A percentile compares a stretch with the other conserved stretches of the same genome.
Conservation (phyloP, 2,888 invertebrate species). For the Dusona sp. region DNA sequence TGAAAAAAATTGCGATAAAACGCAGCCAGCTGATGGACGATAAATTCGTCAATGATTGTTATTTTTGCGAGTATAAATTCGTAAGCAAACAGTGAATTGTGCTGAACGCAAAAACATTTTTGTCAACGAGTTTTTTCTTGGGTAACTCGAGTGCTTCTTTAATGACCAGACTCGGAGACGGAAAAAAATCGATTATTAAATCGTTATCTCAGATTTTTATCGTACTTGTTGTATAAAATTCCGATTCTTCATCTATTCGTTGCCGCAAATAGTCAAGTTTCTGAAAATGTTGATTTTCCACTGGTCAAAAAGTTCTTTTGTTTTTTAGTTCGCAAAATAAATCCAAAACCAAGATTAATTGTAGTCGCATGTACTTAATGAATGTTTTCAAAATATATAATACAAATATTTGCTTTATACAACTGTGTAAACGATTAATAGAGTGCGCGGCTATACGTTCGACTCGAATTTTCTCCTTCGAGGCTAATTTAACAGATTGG, state of each 20-base stretch:
- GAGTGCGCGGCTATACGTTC: not conserved
- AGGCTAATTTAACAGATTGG: not conserved
- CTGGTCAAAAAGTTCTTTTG: not conserved
- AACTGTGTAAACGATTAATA: not conserved
- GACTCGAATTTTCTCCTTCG: not conserved
- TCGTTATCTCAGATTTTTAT: slow-evolving; percentile 48
- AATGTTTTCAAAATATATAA: not conserved
- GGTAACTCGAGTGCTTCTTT: not conserved
- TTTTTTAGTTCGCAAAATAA: not conserved
- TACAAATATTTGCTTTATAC: not conserved
- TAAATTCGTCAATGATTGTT: slow-evolving; percentile 33
- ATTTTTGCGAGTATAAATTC: slow-evolving; percentile 8
- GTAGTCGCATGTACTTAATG: not conserved
- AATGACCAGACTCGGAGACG: not conserved
- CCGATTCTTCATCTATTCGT: no score
- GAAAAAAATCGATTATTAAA: slow-evolving; percentile 51
- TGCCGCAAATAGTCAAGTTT: not conserved
- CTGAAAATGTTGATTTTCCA: not conserved
- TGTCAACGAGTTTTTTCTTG: not conserved
- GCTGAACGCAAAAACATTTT: not conserved
- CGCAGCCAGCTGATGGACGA: slow-evolving; percentile 14
- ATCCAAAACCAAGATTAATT: not conserved
- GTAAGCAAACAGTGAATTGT: not conserved
- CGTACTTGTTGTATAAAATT: no score
- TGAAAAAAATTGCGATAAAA: slow-evolving; percentile 25